Base-by-base conservation (phyloP, 2,888 invertebrate genomes). In the Hyppa rectilinea region DNA sequence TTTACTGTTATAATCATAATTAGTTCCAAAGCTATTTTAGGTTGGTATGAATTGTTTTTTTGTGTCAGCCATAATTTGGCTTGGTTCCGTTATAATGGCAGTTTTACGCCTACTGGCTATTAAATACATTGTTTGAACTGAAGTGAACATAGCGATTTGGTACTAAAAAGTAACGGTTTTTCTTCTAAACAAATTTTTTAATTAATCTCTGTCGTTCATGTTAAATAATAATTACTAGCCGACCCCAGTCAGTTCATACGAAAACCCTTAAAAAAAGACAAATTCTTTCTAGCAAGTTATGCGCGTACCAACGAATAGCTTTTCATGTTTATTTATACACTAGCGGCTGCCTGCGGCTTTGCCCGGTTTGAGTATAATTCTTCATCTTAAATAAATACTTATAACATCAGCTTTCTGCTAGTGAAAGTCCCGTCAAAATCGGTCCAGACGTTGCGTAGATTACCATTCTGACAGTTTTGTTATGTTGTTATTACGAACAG, bases 1-100 rank as follows among this genome's bases (percentile, higher is more conserved):
- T 71, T 71, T 63, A 52, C 66, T 65, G 82, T 68, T 74, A 70
- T 34, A 71, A 20, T 50, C 36, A 31, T 63, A 81, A 63, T 69
- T 64, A 68, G 70, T 75, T 72, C 40, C 40, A 23, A 34, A 14
- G 56, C 69, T 64, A 67, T 70, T 69, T 73, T 65, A 43, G 40
- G 45, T 14, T 34, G 63, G 49, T 31, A 23, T 56, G 38, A 62
- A 68, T 56, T 26, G 43, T 60, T 84, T 67, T n/a, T 76, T 66
- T 49, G 40, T 70, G 71, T 47, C 53, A 17, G 53, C 31, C 38
- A 20, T 40, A 45, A 61, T 82, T 78, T 82, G 61, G 72, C 49
- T 58, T 53, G 29, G 56, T 40, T 6, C 78, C 64, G 82, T 78
- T 78, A 71, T 77, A 50, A 70, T 59, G 52, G 40, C 36, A 52